Evolutionary conservation across 2,888 invertebrate species (phyloP), one percentile per base, ranked within the genome.

Genomic region (Cataglyphis rosenhaueri): DNA sequence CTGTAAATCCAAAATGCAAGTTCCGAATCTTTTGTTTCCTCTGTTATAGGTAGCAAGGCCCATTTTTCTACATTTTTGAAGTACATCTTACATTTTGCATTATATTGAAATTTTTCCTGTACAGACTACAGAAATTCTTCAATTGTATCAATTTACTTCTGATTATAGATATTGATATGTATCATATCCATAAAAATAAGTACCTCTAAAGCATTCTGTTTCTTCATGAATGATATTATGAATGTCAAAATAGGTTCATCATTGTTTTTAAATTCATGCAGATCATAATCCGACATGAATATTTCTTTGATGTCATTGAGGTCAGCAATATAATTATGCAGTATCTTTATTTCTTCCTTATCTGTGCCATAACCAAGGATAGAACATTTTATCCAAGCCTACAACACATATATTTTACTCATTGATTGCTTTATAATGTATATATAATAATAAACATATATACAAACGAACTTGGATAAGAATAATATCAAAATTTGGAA

Each of bases 301-400:
- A 94, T 87, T 75, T 91, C 84, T 57, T 85, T 84, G 12, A 94
- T 90, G 68, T 93, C 93, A 21, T 89, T 84, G 0, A 93, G 79
- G 59, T 85, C 84, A 4, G 87, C 52, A 5, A 94, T 74, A 38
- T 91, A 93, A 84, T 88, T 87, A 81, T 92, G 92, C 5, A 94
- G 71, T 35, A 82, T 84, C 66, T 85, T 88, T 21, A 89, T 89
- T 41, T 93, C 92, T 18, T 81, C 83, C 32, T 87, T 87, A n/a
- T 86, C 88, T 9, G 83, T 65, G 52, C 92, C 91, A 41, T 86
- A 85, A 21, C 88, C 89, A 59, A 94, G 86, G 52, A 94, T 89
- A 55, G 91, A 93, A 75, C 94, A 92, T 76, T 94, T 93, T 70
- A 94, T 85, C 94, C 94, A 94, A 25, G 92, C 92, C 93, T 94